phyloP scores from a whole-genome alignment of 2,113 vertebrate species.

The Delphinus delphis region DNA sequence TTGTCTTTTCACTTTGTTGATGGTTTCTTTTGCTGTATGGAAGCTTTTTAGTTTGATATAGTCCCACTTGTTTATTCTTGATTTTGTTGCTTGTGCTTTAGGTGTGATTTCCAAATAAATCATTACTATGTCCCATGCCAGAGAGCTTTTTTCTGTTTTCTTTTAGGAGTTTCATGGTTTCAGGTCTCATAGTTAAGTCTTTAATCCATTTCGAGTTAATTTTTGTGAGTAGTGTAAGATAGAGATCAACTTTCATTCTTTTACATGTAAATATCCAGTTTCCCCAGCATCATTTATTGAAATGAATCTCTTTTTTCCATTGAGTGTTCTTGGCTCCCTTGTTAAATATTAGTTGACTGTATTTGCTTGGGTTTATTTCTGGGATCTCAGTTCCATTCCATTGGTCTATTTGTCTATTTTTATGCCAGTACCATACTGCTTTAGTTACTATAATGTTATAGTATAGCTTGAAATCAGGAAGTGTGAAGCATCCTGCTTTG shows the following conservation, averaged over 20 bases:
- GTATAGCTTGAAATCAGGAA: not conserved
- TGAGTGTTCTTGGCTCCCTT: too few species aligned
- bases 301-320: too few species aligned
- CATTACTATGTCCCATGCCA: not conserved
- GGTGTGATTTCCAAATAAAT: not conserved
- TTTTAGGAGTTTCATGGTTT: not conserved
- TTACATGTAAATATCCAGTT: too few species aligned
- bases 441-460: not conserved
- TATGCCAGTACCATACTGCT: too few species aligned
- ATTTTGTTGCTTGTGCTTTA: not conserved
- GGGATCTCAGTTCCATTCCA: too few species aligned
- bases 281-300: too few species aligned
- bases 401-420: too few species aligned
- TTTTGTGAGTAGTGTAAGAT: too few species aligned
- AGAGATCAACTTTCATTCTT: too few species aligned
- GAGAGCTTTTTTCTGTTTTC: not conserved
- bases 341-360: too few species aligned
- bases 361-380: too few species aligned
- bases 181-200: not conserved
- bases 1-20: not conserved
- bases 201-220: not conserved
- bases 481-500: not conserved
- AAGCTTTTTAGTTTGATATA: not conserved
- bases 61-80: not conserved
- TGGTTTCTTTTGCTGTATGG: not conserved